phyloP scores from a whole-genome alignment of 2,888 invertebrate genomes.

The Oscheius sp. region DNA sequence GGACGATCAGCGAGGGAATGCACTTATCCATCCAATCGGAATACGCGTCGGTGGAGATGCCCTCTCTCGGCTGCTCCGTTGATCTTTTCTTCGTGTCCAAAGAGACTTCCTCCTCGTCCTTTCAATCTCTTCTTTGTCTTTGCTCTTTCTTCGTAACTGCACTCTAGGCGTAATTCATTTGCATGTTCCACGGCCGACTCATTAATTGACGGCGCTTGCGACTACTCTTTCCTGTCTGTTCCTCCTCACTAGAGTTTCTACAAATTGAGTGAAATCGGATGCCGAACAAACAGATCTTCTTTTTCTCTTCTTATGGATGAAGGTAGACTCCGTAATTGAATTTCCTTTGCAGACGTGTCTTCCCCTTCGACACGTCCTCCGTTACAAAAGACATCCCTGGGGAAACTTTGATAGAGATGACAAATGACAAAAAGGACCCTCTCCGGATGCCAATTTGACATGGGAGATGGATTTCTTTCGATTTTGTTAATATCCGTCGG shows the following conservation, averaged over 20 bases:
- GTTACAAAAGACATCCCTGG: not conserved
- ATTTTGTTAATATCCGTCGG: not conserved
- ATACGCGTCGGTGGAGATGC: not conserved
- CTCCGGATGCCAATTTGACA: conserved; percentile 21
- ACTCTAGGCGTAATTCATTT: conserved; percentile 20
- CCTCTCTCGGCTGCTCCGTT: not conserved
- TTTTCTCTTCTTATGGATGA: too few species aligned
- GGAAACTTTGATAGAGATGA: conserved; percentile 7
- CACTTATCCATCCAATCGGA: not conserved
- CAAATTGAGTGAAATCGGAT: too few species aligned
- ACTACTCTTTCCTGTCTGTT: conserved; percentile 14
- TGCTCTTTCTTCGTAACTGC: conserved; percentile 5
- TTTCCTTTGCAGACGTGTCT: not conserved
- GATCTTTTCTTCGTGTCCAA: not conserved
- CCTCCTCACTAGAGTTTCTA: too few species aligned
- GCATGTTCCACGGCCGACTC: not conserved
- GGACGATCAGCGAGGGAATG: not conserved
- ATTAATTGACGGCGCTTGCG: conserved; percentile 10
- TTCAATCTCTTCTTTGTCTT: conserved; percentile 1
- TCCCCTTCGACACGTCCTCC: not conserved
- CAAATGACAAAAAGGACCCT: conserved; percentile 13
- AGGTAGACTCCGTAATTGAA: not conserved
- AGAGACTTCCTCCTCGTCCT: conserved; percentile 1
- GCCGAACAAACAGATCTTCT: too few species aligned
- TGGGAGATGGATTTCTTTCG: not conserved